phyloP scores from a whole-genome alignment of 1,140 invertebrate species.

The Sesamia nonagrioides region DNA sequence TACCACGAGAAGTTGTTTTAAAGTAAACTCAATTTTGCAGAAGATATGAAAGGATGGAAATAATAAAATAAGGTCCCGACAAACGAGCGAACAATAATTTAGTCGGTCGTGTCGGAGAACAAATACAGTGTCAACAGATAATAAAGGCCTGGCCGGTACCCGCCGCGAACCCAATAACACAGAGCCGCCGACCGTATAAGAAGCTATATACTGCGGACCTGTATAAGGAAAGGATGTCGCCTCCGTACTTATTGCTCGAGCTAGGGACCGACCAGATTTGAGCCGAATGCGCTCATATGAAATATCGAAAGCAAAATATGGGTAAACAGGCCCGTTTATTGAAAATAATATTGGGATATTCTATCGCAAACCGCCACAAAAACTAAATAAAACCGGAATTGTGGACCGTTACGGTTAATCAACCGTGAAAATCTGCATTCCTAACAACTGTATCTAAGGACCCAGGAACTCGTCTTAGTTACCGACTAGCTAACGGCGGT shows the following conservation, averaged over 20 bases:
- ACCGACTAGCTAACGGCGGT: constrained; percentile 54
- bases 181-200: constrained; percentile 57
- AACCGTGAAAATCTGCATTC: constrained; percentile 38
- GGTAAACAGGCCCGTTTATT: constrained; percentile 46
- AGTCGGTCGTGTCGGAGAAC: constrained; percentile 61
- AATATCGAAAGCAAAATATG: constrained; percentile 47
- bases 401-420: constrained; percentile 14
- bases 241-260: constrained; percentile 55
- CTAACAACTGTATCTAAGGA: constrained; percentile 37
- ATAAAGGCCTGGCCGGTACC: constrained; percentile 63
- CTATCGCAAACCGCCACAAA: constrained; percentile 24
- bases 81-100: constrained; percentile 65
- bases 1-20: constrained; percentile 44
- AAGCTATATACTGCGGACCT: constrained; percentile 53
- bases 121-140: constrained; percentile 71
- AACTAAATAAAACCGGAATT: constrained; percentile 31
- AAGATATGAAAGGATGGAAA: constrained; percentile 42
- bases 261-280: constrained; percentile 52
- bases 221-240: constrained; percentile 60
- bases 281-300: constrained; percentile 56
- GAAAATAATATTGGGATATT: constrained; percentile 41
- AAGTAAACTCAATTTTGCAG: constrained; percentile 42
- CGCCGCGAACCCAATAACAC: constrained; percentile 65
- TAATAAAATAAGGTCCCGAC: constrained; percentile 52
- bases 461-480: constrained; percentile 55